Evolutionary conservation across 2,797 vertebrate species (phyloP).

Genomic region (Emys orbicularis): DNA sequence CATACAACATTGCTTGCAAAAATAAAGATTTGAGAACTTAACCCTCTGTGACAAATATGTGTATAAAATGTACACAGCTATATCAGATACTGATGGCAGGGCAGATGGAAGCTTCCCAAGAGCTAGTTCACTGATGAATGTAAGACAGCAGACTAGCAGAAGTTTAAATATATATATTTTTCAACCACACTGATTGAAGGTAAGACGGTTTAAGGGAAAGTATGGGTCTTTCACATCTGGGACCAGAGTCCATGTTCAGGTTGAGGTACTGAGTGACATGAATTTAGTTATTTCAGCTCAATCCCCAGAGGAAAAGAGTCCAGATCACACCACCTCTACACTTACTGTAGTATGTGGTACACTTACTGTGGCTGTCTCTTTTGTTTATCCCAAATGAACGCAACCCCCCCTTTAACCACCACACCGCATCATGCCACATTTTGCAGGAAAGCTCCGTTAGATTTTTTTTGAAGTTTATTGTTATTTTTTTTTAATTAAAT

Average conservation of each 20-base stretch:
- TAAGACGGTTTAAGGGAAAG: background rate
- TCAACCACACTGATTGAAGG: background rate
- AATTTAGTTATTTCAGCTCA: background rate
- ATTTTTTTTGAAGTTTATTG: background rate
- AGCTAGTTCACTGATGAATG: background rate
- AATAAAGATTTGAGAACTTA: conserved; percentile 45
- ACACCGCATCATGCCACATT: background rate
- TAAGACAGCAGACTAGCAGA: background rate
- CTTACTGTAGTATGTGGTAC: background rate
- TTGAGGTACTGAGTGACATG: background rate
- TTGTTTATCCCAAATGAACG: background rate
- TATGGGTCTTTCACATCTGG: background rate
- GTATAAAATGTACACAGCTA: background rate
- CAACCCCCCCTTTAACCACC: background rate
- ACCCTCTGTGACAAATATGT: background rate
- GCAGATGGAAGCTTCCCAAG: background rate
- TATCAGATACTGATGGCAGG: background rate
- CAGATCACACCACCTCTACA: background rate
- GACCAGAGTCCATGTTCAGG: background rate
- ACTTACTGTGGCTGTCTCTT: background rate
- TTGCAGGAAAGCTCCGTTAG: background rate
- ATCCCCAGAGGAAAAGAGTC: background rate
- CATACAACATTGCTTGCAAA: conserved; percentile 26
- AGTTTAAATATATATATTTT: background rate
- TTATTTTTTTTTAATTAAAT: background rate